These are phyloP conservation scores for Muraenolepis orangiensis DNA, from an alignment of 2,797 vertebrate genomes.

Conservation along the genomic window DNA sequence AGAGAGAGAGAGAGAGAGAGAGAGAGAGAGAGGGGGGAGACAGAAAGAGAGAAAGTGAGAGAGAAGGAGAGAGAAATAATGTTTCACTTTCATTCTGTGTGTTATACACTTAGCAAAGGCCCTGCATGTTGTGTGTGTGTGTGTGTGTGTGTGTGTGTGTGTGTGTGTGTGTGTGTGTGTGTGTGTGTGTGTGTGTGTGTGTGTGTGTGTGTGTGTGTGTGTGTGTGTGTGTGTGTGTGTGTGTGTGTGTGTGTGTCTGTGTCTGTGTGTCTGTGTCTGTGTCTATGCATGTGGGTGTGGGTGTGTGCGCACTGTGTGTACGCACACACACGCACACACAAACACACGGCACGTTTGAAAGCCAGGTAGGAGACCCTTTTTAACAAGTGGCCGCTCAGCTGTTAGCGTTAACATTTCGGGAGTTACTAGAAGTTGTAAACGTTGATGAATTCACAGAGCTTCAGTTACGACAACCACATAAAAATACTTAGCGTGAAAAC, in stretches of 20 bases:
- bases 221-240: no score
- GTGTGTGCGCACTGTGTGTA: no score
- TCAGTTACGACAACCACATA: constrained; percentile 58
- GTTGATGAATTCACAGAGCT: constrained; percentile 56
- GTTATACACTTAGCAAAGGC: constrained; percentile 26
- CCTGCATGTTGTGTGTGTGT: constrained; percentile 27
- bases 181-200: not conserved
- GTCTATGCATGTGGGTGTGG: no score
- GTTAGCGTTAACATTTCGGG: constrained; percentile 37
- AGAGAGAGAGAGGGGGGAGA: not conserved
- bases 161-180: no score
- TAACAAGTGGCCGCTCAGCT: constrained; percentile 54
- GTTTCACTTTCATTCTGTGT: not conserved
- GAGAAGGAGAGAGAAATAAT: not conserved
- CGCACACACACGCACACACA: no score
- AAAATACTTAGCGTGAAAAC: constrained; percentile 67
- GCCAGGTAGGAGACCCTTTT: constrained; percentile 22
- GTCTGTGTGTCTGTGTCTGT: no score
- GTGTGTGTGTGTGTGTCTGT: no score
- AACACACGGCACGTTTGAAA: not conserved
- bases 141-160: no score
- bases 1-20: not conserved
- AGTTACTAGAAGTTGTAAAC: constrained; percentile 49
- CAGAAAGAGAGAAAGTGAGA: not conserved
- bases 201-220: no score